Conservation (phyloP, 2,888 invertebrate genomes). For the Biston stratarius region DNA sequence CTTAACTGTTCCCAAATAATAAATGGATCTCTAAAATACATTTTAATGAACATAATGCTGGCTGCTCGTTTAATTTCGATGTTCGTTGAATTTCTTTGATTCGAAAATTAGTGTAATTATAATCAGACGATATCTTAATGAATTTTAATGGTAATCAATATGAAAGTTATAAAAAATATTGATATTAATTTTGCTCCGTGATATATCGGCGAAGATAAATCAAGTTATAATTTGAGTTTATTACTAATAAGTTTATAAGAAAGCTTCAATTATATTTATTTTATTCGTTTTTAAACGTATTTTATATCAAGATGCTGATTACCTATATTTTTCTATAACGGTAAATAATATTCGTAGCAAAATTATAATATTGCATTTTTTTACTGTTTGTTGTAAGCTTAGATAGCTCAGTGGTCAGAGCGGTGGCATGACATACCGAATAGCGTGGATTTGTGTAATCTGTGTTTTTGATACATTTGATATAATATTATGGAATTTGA, state of each 20-base stretch:
- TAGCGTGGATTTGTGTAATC: too few relatives aligned
- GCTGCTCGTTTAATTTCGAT: slow-evolving; percentile 29
- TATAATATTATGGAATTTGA: too few relatives aligned
- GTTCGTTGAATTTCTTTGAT: slow-evolving; percentile 27
- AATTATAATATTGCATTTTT: background rate
- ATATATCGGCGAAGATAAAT: slow-evolving; percentile 33
- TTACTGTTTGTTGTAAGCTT: too few relatives aligned
- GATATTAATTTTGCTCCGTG: slow-evolving; percentile 32
- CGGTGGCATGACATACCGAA: too few relatives aligned
- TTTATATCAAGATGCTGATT: background rate
- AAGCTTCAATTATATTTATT: slow-evolving; percentile 14
- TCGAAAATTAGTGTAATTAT: slow-evolving; percentile 41
- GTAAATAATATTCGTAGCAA: background rate
- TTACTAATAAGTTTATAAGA: slow-evolving; percentile 13
- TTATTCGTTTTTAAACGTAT: slow-evolving; percentile 5
- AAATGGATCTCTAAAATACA: slow-evolving; percentile 28
- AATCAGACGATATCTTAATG: slow-evolving; percentile 34
- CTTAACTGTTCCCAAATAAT: slow-evolving; percentile 36
- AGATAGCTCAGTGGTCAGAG: too few relatives aligned
- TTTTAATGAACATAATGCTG: slow-evolving; percentile 33
- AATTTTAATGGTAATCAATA: slow-evolving; percentile 39
- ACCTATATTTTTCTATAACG: slow-evolving; percentile 3
- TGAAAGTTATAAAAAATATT: slow-evolving; percentile 34
- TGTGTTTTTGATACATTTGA: too few relatives aligned
- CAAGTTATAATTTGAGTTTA: slow-evolving; percentile 27